A percentile compares a stretch with the other conserved stretches of the same genome.
These are phyloP conservation scores for Rhinella marina DNA, from an alignment of 2,797 vertebrate genomes.

Conservation along the genomic window DNA sequence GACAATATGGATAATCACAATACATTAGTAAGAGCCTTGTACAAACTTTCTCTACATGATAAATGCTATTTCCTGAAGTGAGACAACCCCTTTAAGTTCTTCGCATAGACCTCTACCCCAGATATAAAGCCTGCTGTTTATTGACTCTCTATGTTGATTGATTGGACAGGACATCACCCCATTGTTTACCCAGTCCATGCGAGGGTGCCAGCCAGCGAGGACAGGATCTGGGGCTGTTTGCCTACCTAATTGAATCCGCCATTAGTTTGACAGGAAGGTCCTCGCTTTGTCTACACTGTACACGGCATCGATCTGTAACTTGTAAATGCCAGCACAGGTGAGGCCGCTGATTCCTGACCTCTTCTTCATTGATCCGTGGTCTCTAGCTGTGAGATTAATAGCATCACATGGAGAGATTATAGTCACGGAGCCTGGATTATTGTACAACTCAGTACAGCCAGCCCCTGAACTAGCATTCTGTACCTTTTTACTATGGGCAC, in stretches of 20 bases:
- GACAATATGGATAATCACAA: too few species aligned
- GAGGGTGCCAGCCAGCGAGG: not conserved
- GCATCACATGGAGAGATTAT: not conserved
- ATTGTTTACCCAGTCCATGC: slow-evolving; percentile 20
- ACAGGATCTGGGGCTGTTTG: slow-evolving; percentile 18
- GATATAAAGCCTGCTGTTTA: not conserved
- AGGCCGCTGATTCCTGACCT: not conserved
- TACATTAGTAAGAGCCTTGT: too few species aligned
- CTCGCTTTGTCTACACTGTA: slow-evolving; percentile 1
- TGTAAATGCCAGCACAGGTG: not conserved
- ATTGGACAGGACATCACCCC: not conserved
- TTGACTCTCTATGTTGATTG: slow-evolving; percentile 12
- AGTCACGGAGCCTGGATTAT: not conserved
- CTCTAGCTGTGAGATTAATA: not conserved
- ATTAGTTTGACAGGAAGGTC: not conserved
- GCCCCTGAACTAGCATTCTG: not conserved
- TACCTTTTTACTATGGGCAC: not conserved
- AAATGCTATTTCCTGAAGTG: too few species aligned
- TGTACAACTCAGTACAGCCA: not conserved
- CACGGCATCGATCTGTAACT: not conserved
- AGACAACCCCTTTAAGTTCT: too few species aligned
- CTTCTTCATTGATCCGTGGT: not conserved
- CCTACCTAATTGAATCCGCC: slow-evolving; percentile 17
- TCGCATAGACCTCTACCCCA: too few species aligned
- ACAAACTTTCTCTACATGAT: too few species aligned